These are phyloP conservation scores for Cyclophora albipunctata DNA, from an alignment of 2,888 invertebrate genomes.

Conservation along the genomic window DNA sequence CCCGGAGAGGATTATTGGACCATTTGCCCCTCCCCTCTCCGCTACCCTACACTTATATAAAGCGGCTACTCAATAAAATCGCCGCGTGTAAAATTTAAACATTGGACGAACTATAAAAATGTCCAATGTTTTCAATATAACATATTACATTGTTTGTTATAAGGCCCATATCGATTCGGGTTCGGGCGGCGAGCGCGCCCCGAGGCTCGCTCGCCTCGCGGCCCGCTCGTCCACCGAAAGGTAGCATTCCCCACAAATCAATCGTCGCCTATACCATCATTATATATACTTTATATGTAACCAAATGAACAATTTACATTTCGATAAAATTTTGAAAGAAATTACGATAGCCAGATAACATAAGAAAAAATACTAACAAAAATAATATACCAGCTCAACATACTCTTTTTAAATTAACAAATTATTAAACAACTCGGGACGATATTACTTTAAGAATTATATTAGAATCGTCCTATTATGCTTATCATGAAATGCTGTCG, in stretches of 20 bases:
- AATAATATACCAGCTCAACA: slow-evolving; percentile 60
- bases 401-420: slow-evolving; percentile 62
- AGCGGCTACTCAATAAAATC: slow-evolving; percentile 71
- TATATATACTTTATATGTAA: slow-evolving; percentile 36
- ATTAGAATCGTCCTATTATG: slow-evolving; percentile 69
- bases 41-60: slow-evolving; percentile 48
- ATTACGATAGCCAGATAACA: slow-evolving; percentile 49
- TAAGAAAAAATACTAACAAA: slow-evolving; percentile 63
- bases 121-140: slow-evolving; percentile 39
- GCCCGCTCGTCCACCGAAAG: background rate
- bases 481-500: slow-evolving; percentile 54
- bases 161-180: slow-evolving; percentile 28
- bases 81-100: slow-evolving; percentile 63
- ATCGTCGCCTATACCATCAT: slow-evolving; percentile 17
- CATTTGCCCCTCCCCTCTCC: slow-evolving; percentile 21
- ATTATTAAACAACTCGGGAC: slow-evolving; percentile 68
- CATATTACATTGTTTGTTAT: slow-evolving; percentile 24
- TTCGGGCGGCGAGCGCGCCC: slow-evolving; percentile 21
- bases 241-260: slow-evolving; percentile 20
- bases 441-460: slow-evolving; percentile 75
- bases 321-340: slow-evolving; percentile 46
- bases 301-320: slow-evolving; percentile 32
- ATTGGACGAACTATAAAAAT: slow-evolving; percentile 56
- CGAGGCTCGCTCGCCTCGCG: slow-evolving; percentile 7
- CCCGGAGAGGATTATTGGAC: slow-evolving; percentile 18